Conservation (phyloP, 2,888 invertebrate species). For the Mesorhabditis belari region DNA sequence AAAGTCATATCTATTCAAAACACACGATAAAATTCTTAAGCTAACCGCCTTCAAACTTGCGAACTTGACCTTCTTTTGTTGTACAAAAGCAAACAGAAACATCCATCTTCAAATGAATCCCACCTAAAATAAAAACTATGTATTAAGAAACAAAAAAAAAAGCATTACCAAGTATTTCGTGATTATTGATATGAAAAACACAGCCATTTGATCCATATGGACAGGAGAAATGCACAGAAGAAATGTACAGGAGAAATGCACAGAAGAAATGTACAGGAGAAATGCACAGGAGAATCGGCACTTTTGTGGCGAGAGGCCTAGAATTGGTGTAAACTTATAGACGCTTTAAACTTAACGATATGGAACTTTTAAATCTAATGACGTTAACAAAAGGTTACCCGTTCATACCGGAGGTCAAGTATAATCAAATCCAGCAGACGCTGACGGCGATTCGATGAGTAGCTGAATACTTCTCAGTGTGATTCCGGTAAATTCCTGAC, state of each 20-base stretch:
- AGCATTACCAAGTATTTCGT: conserved; percentile 17
- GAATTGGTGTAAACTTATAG: too few relatives aligned
- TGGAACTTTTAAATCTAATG: too few relatives aligned
- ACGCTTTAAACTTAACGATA: too few relatives aligned
- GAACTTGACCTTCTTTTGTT: conserved; percentile 13
- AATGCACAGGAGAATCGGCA: too few relatives aligned
- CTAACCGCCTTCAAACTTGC: conserved; percentile 20
- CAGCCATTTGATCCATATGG: conserved; percentile 27
- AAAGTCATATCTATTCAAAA: background rate
- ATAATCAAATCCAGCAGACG: conserved; percentile 29
- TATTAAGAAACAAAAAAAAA: too few relatives aligned
- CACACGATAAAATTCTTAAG: conserved; percentile 17
- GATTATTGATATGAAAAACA: conserved; percentile 14
- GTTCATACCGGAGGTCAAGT: conserved; percentile 23
- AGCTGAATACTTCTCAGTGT: conserved; percentile 27
- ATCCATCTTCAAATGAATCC: background rate
- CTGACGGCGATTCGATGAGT: conserved; percentile 19
- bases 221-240: conserved; percentile 30
- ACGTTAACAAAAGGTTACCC: too few relatives aligned
- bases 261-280: conserved; percentile 7
- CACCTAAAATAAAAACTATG: background rate
- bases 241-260: conserved; percentile 25
- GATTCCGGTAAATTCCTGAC: conserved; percentile 23
- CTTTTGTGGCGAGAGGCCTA: too few relatives aligned
- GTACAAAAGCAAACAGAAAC: background rate